Percentiles rank a stretch among this genome's conserved stretches.
phyloP scores from a whole-genome alignment of 2,888 invertebrate genomes.

The Lepidocyrtinus sp. region DNA sequence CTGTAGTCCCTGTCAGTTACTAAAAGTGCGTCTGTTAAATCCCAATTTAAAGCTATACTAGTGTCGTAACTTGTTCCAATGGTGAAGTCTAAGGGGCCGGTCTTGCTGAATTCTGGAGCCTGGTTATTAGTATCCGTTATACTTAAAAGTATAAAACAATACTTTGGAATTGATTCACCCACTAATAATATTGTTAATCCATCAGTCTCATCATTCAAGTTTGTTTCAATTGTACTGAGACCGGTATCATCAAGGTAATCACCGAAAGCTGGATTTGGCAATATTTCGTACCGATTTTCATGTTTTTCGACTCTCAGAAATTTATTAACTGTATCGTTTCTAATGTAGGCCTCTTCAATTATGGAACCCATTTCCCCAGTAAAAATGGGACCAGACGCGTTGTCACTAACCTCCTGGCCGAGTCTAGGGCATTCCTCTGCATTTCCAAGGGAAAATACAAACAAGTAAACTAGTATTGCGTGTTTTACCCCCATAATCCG shows the following conservation, averaged over 20 bases:
- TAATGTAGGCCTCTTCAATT: too few relatives aligned
- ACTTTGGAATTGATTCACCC: neutral
- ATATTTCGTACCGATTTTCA: too few relatives aligned
- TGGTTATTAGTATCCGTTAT: conserved; percentile 11
- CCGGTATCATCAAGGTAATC: neutral
- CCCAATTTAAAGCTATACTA: neutral
- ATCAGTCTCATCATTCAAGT: neutral
- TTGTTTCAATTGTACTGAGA: neutral
- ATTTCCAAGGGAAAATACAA: too few relatives aligned
- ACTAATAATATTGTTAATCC: neutral
- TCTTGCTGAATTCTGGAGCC: neutral
- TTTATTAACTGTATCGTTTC: too few relatives aligned
- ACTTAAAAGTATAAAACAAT: neutral
- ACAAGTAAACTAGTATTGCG: too few relatives aligned
- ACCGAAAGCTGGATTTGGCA: neutral
- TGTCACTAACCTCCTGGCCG: too few relatives aligned
- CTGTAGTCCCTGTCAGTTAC: neutral
- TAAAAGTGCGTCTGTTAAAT: neutral
- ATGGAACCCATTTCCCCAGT: too few relatives aligned
- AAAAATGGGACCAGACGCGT: too few relatives aligned
- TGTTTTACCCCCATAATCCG: too few relatives aligned
- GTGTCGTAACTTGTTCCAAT: neutral
- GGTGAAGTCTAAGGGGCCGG: neutral
- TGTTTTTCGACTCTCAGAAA: too few relatives aligned
- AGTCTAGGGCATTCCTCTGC: too few relatives aligned